phyloP scores from a whole-genome alignment of 2,113 vertebrate species.

The Melospiza melodia region DNA sequence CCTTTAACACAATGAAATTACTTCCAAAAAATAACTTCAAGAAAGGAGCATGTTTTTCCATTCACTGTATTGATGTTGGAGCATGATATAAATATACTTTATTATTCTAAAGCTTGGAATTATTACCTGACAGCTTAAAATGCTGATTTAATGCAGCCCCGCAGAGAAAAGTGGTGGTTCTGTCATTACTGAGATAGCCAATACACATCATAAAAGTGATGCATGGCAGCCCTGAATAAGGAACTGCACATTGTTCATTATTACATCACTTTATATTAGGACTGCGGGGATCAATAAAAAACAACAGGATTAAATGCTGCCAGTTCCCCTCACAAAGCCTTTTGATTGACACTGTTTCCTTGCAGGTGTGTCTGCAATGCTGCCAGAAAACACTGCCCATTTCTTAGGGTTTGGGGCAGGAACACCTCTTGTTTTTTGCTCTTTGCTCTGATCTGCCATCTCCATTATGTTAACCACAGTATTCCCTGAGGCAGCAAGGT shows the following conservation, averaged over 20 bases:
- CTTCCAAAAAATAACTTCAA: constrained; percentile 23
- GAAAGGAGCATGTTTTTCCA: constrained; percentile 54
- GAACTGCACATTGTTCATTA: constrained; percentile 66
- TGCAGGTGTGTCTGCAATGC: constrained; percentile 40
- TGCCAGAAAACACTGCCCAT: background rate
- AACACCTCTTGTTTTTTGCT: background rate
- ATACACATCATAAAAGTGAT: constrained; percentile 74
- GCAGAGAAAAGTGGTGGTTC: constrained; percentile 71
- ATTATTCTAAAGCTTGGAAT: constrained; percentile 69
- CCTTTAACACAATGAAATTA: constrained; percentile 38
- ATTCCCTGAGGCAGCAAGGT: background rate
- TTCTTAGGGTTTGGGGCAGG: background rate
- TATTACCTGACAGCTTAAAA: constrained; percentile 70
- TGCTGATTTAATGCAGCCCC: constrained; percentile 68
- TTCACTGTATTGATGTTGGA: constrained; percentile 40
- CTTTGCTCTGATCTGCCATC: background rate
- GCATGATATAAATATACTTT: constrained; percentile 65
- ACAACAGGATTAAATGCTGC: constrained; percentile 67
- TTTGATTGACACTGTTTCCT: constrained; percentile 62
- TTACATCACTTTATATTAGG: constrained; percentile 73
- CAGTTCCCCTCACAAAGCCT: constrained; percentile 37
- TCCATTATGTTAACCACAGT: background rate
- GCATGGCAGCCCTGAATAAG: constrained; percentile 64
- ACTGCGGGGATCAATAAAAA: constrained; percentile 71
- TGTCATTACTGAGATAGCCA: constrained; percentile 70